These are phyloP conservation scores for Saccostrea cuccullata DNA, from an alignment of 1,140 invertebrate species.

Conservation along the genomic window DNA sequence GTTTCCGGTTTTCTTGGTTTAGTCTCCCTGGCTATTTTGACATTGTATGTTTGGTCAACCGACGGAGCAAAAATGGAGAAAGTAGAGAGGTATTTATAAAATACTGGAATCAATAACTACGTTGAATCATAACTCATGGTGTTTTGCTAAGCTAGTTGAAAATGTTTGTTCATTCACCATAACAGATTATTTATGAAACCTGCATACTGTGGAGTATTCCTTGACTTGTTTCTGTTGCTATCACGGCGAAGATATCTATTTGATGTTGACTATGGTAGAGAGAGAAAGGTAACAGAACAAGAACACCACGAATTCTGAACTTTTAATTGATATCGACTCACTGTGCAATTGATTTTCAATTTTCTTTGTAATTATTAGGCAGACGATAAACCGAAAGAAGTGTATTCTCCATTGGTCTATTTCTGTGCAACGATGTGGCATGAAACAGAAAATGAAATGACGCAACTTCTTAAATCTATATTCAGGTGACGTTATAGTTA, in stretches of 20 bases:
- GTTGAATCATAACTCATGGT: too few species aligned
- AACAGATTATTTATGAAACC: conserved; percentile 30
- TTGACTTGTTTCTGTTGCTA: conserved; percentile 16
- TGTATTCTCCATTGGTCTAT: conserved; percentile 67
- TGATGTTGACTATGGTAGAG: conserved; percentile 11
- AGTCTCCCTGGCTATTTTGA: conserved; percentile 96
- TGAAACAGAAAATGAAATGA: conserved; percentile 79
- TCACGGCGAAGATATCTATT: not conserved
- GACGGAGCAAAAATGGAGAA: not conserved
- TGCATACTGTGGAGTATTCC: conserved; percentile 16
- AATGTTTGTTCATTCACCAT: not conserved
- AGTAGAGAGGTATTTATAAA: not conserved
- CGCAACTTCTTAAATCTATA: conserved; percentile 78
- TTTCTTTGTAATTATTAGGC: conserved; percentile 3
- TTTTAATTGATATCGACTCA: not conserved
- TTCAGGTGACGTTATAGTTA: conserved; percentile 70
- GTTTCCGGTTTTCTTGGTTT: conserved; percentile 85
- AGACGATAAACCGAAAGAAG: conserved; percentile 4
- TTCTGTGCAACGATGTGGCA: conserved; percentile 81
- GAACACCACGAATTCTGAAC: too few species aligned
- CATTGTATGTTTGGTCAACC: conserved; percentile 97
- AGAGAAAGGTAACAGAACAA: conserved; percentile 55
- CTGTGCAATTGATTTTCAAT: not conserved
- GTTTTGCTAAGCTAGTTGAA: too few species aligned
- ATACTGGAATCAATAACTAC: not conserved